A percentile compares a stretch with the other conserved stretches of the same genome.
phyloP scores from a whole-genome alignment of 2,888 invertebrate genomes.

The Hyles lineata region DNA sequence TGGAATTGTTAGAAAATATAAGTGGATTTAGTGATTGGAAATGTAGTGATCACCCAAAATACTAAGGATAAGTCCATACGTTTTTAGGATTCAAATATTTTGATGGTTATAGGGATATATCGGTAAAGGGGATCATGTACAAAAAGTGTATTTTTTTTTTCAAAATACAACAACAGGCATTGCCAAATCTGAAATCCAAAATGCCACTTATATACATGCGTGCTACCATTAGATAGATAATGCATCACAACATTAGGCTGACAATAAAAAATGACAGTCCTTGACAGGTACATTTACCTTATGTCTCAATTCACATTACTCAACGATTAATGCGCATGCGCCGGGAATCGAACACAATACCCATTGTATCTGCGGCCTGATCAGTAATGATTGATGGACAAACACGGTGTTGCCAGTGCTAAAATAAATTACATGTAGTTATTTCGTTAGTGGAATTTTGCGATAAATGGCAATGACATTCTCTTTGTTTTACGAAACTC shows the following conservation, averaged over 20 bases:
- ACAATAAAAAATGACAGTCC: slow-evolving; percentile 1
- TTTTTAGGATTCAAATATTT: too few relatives aligned
- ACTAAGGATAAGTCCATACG: too few relatives aligned
- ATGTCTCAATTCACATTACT: slow-evolving; percentile 36
- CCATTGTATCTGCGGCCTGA: slow-evolving; percentile 46
- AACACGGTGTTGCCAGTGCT: slow-evolving; percentile 2
- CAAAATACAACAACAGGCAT: too few relatives aligned
- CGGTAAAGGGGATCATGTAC: too few relatives aligned
- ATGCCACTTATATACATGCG: neutral
- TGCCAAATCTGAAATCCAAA: too few relatives aligned
- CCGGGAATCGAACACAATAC: slow-evolving; percentile 53
- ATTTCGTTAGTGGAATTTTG: neutral
- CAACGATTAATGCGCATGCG: slow-evolving; percentile 41
- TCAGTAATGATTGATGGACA: slow-evolving; percentile 50
- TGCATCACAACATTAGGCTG: neutral
- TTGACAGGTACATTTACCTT: slow-evolving; percentile 19
- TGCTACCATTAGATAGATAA: neutral
- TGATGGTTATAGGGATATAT: too few relatives aligned
- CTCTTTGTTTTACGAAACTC: neutral
- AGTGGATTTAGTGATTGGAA: too few relatives aligned
- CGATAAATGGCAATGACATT: neutral
- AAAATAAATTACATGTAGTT: neutral
- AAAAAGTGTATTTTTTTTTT: too few relatives aligned
- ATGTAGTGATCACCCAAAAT: too few relatives aligned
- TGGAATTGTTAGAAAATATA: too few relatives aligned